phyloP scores from a whole-genome alignment of 2,888 invertebrate genomes.

The Xestia ashworthii region DNA sequence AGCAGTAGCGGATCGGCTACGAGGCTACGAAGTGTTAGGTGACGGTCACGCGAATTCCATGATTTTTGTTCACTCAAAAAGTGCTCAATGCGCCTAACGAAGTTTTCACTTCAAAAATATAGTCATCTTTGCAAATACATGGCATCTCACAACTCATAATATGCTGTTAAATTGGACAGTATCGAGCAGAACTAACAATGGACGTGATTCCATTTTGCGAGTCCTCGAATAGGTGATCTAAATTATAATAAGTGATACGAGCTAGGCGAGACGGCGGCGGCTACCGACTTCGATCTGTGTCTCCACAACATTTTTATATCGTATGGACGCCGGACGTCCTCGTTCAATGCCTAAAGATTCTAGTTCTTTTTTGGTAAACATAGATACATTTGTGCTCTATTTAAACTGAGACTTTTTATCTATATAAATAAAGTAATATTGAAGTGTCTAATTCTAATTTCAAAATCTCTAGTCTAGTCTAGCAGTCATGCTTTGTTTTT shows the following conservation, averaged over 20 bases:
- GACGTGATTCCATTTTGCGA: background rate
- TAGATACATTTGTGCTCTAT: background rate
- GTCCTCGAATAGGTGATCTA: slow-evolving; percentile 9
- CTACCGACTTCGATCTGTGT: background rate
- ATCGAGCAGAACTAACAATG: slow-evolving; percentile 4
- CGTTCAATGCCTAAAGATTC: background rate
- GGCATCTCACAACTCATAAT: background rate
- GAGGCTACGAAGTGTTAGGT: too few species aligned
- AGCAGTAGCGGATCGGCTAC: too few species aligned
- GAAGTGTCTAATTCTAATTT: background rate
- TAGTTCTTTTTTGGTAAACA: background rate
- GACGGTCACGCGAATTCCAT: too few species aligned
- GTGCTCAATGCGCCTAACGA: too few species aligned
- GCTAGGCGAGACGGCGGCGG: slow-evolving; percentile 1
- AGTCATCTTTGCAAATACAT: background rate
- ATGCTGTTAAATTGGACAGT: background rate
- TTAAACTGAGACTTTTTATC: background rate
- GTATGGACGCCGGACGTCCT: background rate
- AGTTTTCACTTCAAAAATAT: background rate
- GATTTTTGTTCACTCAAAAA: too few species aligned
- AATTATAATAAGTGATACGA: slow-evolving; percentile 16
- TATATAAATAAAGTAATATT: background rate
- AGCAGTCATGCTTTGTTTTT: too few species aligned
- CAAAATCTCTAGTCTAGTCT: background rate
- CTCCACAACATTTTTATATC: slow-evolving; percentile 3